Percentiles rank a stretch among this genome's conserved stretches.
Conservation (phyloP, 2,797 vertebrate genomes). For the Synanceia verrucosa region DNA sequence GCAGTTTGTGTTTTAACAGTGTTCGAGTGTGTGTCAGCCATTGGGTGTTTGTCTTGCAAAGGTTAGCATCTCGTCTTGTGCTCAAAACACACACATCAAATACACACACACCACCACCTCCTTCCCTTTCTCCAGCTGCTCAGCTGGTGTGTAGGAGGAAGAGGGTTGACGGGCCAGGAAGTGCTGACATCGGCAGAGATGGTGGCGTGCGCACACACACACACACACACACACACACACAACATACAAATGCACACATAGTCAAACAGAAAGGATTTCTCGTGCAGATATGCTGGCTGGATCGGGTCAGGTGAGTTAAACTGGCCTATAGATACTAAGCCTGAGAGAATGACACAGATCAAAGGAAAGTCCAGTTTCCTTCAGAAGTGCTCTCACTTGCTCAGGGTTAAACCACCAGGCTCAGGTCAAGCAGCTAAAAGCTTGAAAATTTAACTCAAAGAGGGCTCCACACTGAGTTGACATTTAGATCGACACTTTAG, state of each 20-base stretch:
- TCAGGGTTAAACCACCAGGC: neutral
- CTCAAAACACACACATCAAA: slow-evolving; percentile 50
- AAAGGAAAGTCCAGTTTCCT: neutral
- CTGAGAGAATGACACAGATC: neutral
- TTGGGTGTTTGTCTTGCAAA: slow-evolving; percentile 46
- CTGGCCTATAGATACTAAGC: slow-evolving; percentile 8
- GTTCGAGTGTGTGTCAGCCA: slow-evolving; percentile 13
- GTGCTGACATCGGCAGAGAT: slow-evolving; percentile 70
- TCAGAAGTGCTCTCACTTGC: neutral
- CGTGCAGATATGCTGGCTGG: slow-evolving; percentile 13
- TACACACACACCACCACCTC: slow-evolving; percentile 19
- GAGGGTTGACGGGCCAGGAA: slow-evolving; percentile 46
- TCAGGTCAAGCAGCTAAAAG: slow-evolving; percentile 8
- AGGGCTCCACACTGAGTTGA: neutral
- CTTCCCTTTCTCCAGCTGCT: slow-evolving; percentile 60
- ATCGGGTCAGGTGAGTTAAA: slow-evolving; percentile 19
- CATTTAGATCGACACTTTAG: neutral
- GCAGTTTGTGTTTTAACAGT: neutral
- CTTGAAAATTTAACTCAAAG: slow-evolving; percentile 3
- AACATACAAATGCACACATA: slow-evolving; percentile 1
- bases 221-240: slow-evolving; percentile 14
- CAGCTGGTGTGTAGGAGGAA: slow-evolving; percentile 67
- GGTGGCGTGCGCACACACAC: neutral
- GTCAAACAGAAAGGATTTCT: slow-evolving; percentile 27
- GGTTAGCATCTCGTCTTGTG: slow-evolving; percentile 43